phyloP scores from a whole-genome alignment of 2,888 invertebrate species.

The Aspidapion aeneum region DNA sequence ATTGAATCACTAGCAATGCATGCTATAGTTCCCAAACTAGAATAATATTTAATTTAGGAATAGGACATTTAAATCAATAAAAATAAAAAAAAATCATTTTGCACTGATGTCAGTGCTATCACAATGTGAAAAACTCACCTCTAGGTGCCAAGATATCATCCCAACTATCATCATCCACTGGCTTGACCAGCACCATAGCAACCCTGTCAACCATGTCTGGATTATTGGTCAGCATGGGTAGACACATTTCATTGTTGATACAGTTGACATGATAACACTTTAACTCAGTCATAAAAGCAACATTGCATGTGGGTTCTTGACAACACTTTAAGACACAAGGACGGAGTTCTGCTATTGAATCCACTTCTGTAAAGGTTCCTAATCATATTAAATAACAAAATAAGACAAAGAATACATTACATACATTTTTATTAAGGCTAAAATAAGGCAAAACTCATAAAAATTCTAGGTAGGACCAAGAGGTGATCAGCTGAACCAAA shows the following conservation, averaged over 20 bases:
- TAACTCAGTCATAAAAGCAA: conserved; percentile 71
- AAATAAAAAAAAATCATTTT: no score
- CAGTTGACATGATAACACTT: conserved; percentile 78
- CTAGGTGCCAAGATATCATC: conserved; percentile 43
- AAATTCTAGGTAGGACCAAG: no score
- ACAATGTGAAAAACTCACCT: no score
- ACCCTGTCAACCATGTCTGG: conserved; percentile 57
- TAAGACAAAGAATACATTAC: no score
- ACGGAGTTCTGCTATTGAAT: not conserved
- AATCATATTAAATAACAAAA: not conserved
- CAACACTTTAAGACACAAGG: conserved; percentile 69
- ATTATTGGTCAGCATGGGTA: conserved; percentile 61
- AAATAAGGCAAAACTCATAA: not conserved
- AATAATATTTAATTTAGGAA: no score
- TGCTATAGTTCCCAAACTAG: no score
- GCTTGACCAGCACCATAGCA: conserved; percentile 74
- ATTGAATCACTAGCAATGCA: no score
- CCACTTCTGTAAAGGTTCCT: not conserved
- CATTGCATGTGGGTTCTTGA: conserved; percentile 65
- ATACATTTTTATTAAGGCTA: no score
- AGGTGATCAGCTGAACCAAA: not conserved
- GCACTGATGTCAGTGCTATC: no score
- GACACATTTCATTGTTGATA: conserved; percentile 65
- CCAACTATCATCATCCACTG: conserved; percentile 57
- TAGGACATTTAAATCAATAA: no score